Conservation (phyloP, 2,797 vertebrate species). For the Scomberomorus guttatus region DNA sequence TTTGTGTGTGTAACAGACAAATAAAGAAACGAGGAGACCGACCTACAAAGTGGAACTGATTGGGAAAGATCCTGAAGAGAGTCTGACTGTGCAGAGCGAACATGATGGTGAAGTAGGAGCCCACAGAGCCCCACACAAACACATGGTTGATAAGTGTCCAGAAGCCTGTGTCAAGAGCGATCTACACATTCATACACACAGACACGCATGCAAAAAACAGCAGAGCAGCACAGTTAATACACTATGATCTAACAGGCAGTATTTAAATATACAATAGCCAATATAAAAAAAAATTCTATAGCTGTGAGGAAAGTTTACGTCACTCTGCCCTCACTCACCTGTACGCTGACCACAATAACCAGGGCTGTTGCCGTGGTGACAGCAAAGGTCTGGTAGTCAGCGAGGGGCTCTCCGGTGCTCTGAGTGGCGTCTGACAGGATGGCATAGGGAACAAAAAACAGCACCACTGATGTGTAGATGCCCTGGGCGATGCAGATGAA, state of each 20-base stretch:
- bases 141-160: conserved; percentile 97
- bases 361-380: conserved; percentile 94
- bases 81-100: conserved; percentile 92
- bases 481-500: conserved; percentile 98
- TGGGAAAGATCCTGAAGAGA: conserved; percentile 94
- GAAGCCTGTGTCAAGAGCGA: conserved; percentile 93
- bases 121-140: conserved; percentile 96
- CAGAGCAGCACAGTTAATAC: conserved; percentile 5
- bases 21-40: conserved; percentile 64
- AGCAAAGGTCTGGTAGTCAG: conserved; percentile 95
- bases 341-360: conserved; percentile 95
- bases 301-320: conserved; percentile 5
- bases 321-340: conserved; percentile 80
- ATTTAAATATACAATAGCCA: neutral
- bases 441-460: conserved; percentile 94
- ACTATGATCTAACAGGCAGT: neutral
- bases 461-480: conserved; percentile 94
- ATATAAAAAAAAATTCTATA: too few species aligned
- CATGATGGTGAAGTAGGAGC: conserved; percentile 92
- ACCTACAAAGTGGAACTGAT: conserved; percentile 96
- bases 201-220: conserved; percentile 5
- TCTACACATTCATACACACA: conserved; percentile 80
- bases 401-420: conserved; percentile 89
- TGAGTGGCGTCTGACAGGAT: conserved; percentile 88
- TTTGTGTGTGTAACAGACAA: conserved; percentile 3